Base-by-base conservation (phyloP, 64 coral and sea anemone genomes). In the Hydrozoanthus tunicans region DNA sequence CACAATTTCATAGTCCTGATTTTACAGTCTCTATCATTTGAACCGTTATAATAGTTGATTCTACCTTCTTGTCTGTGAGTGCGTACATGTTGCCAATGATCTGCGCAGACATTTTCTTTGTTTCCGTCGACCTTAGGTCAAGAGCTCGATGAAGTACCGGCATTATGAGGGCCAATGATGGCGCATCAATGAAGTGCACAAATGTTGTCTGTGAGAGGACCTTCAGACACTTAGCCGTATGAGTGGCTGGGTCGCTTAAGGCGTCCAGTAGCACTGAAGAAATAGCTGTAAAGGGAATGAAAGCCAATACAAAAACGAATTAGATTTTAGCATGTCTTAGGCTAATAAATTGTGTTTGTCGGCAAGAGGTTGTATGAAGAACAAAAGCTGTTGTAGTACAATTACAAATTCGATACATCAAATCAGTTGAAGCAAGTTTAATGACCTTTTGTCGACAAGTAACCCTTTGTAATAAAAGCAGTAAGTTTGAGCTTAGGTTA, bases 81-180 rank as follows among this genome's bases (percentile, higher is more conserved):
- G 97, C 93, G 11, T 95, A 99, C 97, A 99, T 99, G 24, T 99
- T 95, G 12, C 97, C 97, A 81, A 99, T 95, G 32, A 99, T 99
- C 83, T 95, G 97, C 0, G 97, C 77, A 15, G 97, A 94, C 97
- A 99, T 99, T 80, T 99, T 99, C 85, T 99, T 99, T 12, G 94
- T 93, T 83, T 95, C 97, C 3, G 97, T 99, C 6, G 97, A 95
- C 65, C 97, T 83, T 54, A 93, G 92, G 54, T 78, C 81, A 20
- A 99, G 85, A 5, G 97, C 97, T 17, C 97, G 89, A 60, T 95
- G 97, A 56, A 99, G 90, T 6, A 99, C 92, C 27, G 97, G 97
- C 97, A 99, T 99, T n/a, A 99, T 99, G 3, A 99, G 91, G 66
- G 97, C 97, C 6, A 99, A 90, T 3, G 97, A 99, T 3, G 97